phyloP scores from a whole-genome alignment of 2,888 invertebrate genomes.

The Synanthedon tipuliformis region DNA sequence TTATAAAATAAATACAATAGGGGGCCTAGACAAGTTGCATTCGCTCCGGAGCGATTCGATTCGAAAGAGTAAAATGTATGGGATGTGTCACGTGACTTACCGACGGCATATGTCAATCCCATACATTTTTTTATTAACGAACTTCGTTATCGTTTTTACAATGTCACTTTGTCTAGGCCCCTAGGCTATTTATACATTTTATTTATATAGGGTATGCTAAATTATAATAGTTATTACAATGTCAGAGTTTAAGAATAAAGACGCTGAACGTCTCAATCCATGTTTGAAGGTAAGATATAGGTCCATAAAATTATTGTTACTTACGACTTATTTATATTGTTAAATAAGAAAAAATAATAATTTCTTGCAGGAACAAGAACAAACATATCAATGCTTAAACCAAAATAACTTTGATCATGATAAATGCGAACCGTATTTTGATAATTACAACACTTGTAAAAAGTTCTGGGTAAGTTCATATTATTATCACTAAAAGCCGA shows the following conservation, averaged over 20 bases:
- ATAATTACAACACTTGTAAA: conserved; percentile 83
- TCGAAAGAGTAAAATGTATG: too few species aligned
- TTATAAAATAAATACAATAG: too few species aligned
- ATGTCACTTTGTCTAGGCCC: too few species aligned
- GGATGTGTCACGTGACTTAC: too few species aligned
- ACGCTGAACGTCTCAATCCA: conserved; percentile 48
- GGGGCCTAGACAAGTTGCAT: too few species aligned
- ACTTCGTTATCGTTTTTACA: too few species aligned
- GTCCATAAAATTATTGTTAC: neutral
- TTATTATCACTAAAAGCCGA: neutral
- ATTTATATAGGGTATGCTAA: too few species aligned
- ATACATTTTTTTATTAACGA: too few species aligned
- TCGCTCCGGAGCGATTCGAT: too few species aligned
- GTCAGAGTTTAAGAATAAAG: conserved; percentile 35
- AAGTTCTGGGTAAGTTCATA: conserved; percentile 80
- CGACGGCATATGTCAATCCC: too few species aligned
- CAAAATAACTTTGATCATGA: conserved; percentile 75
- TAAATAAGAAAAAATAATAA: conserved; percentile 2
- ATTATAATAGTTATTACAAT: conserved; percentile 16
- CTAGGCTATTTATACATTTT: too few species aligned
- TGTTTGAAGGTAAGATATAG: conserved; percentile 38
- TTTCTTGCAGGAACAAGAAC: conserved; percentile 75
- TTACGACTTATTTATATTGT: neutral
- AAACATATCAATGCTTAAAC: conserved; percentile 78
- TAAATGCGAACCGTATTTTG: conserved; percentile 75